These are phyloP conservation scores for Melanotaenia parkinsoni DNA, from an alignment of 2,797 vertebrate genomes.

Conservation along the genomic window DNA sequence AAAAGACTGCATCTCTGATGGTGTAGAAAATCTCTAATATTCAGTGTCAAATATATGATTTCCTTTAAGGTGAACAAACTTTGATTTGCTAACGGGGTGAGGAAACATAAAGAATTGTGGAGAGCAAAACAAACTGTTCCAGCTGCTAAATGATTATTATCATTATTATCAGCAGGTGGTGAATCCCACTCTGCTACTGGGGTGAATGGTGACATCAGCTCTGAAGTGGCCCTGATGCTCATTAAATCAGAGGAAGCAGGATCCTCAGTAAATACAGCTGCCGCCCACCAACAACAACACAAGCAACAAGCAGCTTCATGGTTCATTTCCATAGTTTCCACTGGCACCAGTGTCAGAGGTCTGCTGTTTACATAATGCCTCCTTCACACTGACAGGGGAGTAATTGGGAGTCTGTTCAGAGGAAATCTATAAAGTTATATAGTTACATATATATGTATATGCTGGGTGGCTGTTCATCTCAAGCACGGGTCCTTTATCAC, in stretches of 20 bases:
- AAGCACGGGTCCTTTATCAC: too few species aligned
- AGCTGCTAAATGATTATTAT: conserved; percentile 28
- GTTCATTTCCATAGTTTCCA: conserved; percentile 49
- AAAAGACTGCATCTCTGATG: too few species aligned
- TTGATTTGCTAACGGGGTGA: not conserved
- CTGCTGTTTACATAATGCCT: conserved; percentile 59
- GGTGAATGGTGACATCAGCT: conserved; percentile 53
- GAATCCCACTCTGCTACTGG: conserved; percentile 28
- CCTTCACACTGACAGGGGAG: conserved; percentile 31
- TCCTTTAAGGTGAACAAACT: too few species aligned
- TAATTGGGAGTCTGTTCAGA: conserved; percentile 30
- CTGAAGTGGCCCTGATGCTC: conserved; percentile 64
- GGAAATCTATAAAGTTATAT: conserved; percentile 12
- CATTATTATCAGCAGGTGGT: conserved; percentile 19
- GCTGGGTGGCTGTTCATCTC: too few species aligned
- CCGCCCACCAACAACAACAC: conserved; percentile 67
- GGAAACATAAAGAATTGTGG: conserved; percentile 5
- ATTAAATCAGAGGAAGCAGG: conserved; percentile 72
- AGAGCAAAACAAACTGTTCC: conserved; percentile 2
- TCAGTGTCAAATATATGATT: too few species aligned
- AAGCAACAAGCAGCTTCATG: conserved; percentile 25
- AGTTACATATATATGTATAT: too few species aligned
- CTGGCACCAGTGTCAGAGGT: conserved; percentile 37
- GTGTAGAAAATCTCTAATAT: too few species aligned
- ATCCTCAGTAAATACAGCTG: conserved; percentile 70